Percentiles rank a stretch among this genome's conserved stretches.
phyloP scores from a whole-genome alignment of 2,888 invertebrate species.

The Pantelozetes paolii region DNA sequence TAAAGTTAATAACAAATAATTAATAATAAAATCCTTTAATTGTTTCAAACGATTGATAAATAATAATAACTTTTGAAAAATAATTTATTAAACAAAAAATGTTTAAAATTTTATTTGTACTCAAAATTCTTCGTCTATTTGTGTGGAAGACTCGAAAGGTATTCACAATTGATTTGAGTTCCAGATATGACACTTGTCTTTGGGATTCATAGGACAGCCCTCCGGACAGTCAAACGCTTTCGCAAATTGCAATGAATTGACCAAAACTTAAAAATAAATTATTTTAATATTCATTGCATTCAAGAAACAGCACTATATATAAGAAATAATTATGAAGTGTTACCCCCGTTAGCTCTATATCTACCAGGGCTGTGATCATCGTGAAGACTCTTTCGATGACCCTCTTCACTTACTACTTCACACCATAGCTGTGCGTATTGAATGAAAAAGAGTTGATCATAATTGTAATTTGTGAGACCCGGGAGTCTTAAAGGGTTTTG shows the following conservation, averaged over 20 bases:
- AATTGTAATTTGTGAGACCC: constrained; percentile 51
- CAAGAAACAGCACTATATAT: background rate
- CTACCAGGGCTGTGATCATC: constrained; percentile 42
- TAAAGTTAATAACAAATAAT: too few species aligned
- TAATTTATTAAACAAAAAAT: too few species aligned
- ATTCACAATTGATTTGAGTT: constrained; percentile 26
- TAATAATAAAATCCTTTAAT: too few species aligned
- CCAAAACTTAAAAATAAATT: constrained; percentile 21
- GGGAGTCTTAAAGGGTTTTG: constrained; percentile 50
- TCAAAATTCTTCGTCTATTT: background rate
- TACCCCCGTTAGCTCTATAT: constrained; percentile 42
- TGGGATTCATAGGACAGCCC: constrained; percentile 47
- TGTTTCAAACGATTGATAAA: too few species aligned
- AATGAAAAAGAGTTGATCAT: constrained; percentile 53
- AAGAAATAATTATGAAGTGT: too few species aligned
- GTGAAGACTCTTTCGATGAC: constrained; percentile 38
- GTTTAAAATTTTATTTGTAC: background rate
- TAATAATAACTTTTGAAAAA: too few species aligned
- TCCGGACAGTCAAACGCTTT: constrained; percentile 46
- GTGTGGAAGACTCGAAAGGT: background rate
- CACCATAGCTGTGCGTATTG: constrained; percentile 52
- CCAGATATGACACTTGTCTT: constrained; percentile 47
- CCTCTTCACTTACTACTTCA: constrained; percentile 40
- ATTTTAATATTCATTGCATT: background rate
- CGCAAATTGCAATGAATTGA: constrained; percentile 46